Evolutionary conservation across 2,888 invertebrate genomes (phyloP), one percentile per base, ranked within the genome.

Genomic region (Zaprionus lineosus): DNA sequence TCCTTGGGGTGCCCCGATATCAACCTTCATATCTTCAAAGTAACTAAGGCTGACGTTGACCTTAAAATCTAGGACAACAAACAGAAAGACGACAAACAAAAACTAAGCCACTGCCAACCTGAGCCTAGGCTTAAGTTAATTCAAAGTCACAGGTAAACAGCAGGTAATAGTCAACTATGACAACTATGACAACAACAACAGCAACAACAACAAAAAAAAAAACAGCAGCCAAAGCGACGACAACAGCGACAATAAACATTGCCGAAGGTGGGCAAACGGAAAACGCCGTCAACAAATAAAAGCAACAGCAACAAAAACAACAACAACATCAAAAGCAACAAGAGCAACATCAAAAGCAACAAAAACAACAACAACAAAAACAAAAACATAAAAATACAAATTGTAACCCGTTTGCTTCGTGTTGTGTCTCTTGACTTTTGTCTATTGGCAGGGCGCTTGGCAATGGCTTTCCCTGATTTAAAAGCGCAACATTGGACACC

Each of bases 111-210:
- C 53, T 74, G 62, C 59, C 66, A 74, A 31, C 40, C 34, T 28
- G 58, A 47, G 66, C 37, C 58, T 46, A 50, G 67, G 53, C 50
- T 57, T 37, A 43, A 84, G 58, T 65, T 59, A 63, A 84, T 70
- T 76, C 81, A 78, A 78, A 78, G 77, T 73, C 84, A 84, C 36
- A 76, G 34, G 34, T 40, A 52, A 60, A 43, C 33, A 37, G 29
- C 11, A 18, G 46, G 24, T 34, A 61, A 50, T 41, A 51, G 50
- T n/a, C n/a, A n/a, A n/a, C n/a, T n/a, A n/a, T n/a, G n/a, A n/a
- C n/a, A n/a, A n/a, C n/a, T n/a, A n/a, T n/a, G n/a, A n/a, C n/a
- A 41, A 52, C 44, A 16, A 58, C 47, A 52, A 24, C 40, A 14
- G 44, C 40, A 31, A 16, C 24, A 33, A 21, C 24, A 11, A 46